These are phyloP conservation scores for Pollenia griseotomentosa DNA, from an alignment of 2,888 invertebrate species.

Conservation along the genomic window DNA sequence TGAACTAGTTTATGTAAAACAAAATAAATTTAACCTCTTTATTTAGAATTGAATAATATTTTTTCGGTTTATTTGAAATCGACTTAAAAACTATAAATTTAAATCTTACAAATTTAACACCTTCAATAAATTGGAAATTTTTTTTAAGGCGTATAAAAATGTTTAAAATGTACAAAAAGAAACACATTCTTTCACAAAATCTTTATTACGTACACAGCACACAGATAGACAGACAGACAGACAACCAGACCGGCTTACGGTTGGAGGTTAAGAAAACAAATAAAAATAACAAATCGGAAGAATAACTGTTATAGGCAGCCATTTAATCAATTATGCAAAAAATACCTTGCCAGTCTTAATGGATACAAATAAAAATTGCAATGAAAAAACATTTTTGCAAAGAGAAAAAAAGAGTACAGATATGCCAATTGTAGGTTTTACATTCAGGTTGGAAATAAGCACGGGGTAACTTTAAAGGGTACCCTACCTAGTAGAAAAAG, in stretches of 20 bases:
- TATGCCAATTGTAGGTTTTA: background rate
- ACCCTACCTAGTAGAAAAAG: background rate
- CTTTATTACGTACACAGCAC: no score
- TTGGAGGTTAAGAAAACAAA: slow-evolving; percentile 1
- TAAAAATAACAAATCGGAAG: slow-evolving; percentile 46
- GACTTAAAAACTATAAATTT: no score
- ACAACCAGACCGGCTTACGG: background rate
- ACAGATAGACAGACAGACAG: background rate
- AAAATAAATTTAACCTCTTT: no score
- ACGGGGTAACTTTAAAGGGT: background rate
- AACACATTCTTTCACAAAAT: no score
- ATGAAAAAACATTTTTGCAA: background rate
- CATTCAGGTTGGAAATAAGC: background rate
- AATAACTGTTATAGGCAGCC: slow-evolving; percentile 78
- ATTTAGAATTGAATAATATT: no score
- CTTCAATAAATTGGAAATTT: no score
- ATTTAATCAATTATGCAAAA: slow-evolving; percentile 83
- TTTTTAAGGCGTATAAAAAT: no score
- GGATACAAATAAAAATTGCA: slow-evolving; percentile 20
- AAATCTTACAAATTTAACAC: no score
- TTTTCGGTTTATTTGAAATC: no score
- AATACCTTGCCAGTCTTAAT: slow-evolving; percentile 53
- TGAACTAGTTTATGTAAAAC: no score
- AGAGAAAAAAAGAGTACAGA: background rate
- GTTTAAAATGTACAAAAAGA: no score